Evolutionary conservation across 1,140 invertebrate species (phyloP).

Genomic region (Sogatella furcifera): DNA sequence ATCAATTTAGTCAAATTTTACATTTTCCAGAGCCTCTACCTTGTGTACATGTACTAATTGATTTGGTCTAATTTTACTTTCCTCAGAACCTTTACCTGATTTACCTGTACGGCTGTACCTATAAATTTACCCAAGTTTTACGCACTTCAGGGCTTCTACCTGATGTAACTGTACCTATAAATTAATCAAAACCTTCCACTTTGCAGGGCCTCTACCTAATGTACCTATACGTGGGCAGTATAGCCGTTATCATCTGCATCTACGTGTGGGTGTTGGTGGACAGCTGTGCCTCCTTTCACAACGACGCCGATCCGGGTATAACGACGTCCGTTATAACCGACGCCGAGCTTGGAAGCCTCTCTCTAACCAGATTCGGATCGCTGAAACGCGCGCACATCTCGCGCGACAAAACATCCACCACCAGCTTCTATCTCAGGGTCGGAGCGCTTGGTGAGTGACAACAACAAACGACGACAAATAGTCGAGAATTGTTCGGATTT

Average conservation of each 20-base stretch:
- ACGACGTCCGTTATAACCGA: slow-evolving; percentile 28
- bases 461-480: too few relatives aligned
- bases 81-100: too few relatives aligned
- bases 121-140: too few relatives aligned
- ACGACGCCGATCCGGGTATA: slow-evolving; percentile 16
- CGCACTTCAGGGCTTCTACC: too few relatives aligned
- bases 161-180: too few relatives aligned
- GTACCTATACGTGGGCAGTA: slow-evolving; percentile 51
- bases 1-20: too few relatives aligned
- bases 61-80: too few relatives aligned
- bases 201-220: slow-evolving; percentile 49
- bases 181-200: background rate
- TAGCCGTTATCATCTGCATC: slow-evolving; percentile 50
- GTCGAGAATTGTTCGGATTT: too few relatives aligned
- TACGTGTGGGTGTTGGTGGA: slow-evolving; percentile 51
- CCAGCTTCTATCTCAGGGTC: slow-evolving; percentile 54
- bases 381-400: slow-evolving; percentile 45
- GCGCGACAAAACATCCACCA: slow-evolving; percentile 39
- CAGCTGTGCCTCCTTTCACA: slow-evolving; percentile 37
- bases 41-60: too few relatives aligned
- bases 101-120: too few relatives aligned
- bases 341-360: slow-evolving; percentile 32
- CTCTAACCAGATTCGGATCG: slow-evolving; percentile 39
- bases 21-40: too few relatives aligned
- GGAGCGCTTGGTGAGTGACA: slow-evolving; percentile 46